Conservation (phyloP, 2,888 invertebrate genomes). For the Heteromurus nitidus region DNA sequence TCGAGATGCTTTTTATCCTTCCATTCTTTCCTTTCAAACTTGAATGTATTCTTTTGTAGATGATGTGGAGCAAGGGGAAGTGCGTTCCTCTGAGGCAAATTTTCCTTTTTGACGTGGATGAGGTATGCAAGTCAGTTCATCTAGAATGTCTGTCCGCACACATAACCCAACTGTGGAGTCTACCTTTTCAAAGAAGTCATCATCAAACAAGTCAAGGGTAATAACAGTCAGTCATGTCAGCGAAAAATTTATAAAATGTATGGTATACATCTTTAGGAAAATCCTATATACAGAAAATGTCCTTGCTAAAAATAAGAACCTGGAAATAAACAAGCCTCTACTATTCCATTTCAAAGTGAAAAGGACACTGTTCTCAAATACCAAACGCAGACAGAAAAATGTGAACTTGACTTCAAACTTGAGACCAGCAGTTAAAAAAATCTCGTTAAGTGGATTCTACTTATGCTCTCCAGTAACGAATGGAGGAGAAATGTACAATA, state of each 20-base stretch:
- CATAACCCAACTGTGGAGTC: too few species aligned
- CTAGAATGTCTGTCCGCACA: background rate
- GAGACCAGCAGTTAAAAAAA: background rate
- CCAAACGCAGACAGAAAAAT: background rate
- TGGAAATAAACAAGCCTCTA: conserved; percentile 20
- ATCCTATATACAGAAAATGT: conserved; percentile 7
- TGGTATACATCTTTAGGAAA: conserved; percentile 7
- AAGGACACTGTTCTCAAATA: conserved; percentile 3
- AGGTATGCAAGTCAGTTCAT: background rate
- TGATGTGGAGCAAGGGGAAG: background rate
- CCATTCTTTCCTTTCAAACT: too few species aligned
- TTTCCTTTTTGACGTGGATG: conserved; percentile 9
- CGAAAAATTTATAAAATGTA: conserved; percentile 1
- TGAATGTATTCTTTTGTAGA: too few species aligned
- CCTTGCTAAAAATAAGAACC: too few species aligned
- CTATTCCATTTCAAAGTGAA: too few species aligned
- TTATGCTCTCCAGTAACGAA: background rate
- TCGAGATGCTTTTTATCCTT: too few species aligned
- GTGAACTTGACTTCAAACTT: background rate
- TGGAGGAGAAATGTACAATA: background rate
- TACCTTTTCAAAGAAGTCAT: conserved; percentile 28
- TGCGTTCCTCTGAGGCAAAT: conserved; percentile 27
- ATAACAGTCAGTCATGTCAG: conserved; percentile 25
- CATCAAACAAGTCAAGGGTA: conserved; percentile 25
- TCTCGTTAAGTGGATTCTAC: background rate